Percentiles rank a stretch among this genome's conserved stretches.
phyloP scores from a whole-genome alignment of 2,888 invertebrate genomes.

The Drosophila mimica region DNA sequence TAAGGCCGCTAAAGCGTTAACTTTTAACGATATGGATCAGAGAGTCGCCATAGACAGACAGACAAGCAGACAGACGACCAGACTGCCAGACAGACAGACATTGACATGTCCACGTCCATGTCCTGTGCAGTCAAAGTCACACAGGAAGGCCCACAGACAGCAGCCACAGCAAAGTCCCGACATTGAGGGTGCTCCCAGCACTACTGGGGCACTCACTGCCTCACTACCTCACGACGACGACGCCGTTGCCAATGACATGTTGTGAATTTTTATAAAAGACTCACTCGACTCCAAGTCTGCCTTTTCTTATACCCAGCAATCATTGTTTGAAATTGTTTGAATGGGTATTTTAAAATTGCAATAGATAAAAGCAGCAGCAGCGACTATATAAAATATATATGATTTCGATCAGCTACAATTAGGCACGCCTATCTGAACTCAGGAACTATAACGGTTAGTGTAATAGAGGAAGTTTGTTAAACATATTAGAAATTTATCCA shows the following conservation, averaged over 20 bases:
- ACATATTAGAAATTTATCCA: neutral
- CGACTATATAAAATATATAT: neutral
- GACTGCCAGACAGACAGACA: conserved; percentile 53
- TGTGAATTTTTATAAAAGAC: conserved; percentile 81
- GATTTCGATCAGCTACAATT: neutral
- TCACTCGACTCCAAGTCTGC: conserved; percentile 56
- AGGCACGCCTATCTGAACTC: neutral
- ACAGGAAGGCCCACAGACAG: conserved; percentile 56
- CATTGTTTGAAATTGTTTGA: neutral
- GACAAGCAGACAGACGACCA: conserved; percentile 6
- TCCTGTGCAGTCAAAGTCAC: conserved; percentile 77
- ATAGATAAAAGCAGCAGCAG: neutral
- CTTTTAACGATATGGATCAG: conserved; percentile 79
- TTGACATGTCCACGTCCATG: conserved; percentile 81
- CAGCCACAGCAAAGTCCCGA: conserved; percentile 9
- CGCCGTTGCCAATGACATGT: conserved; percentile 76
- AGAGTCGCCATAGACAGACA: conserved; percentile 57
- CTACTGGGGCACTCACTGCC: conserved; percentile 36
- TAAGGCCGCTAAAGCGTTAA: conserved; percentile 81
- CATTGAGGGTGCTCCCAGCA: conserved; percentile 65
- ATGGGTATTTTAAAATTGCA: neutral
- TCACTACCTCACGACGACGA: conserved; percentile 49
- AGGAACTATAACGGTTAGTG: neutral
- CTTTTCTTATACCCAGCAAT: neutral
- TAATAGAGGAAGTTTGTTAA: neutral